These are phyloP conservation scores for Rotaria macrura DNA, from an alignment of 2,888 invertebrate species.

Conservation along the genomic window DNA sequence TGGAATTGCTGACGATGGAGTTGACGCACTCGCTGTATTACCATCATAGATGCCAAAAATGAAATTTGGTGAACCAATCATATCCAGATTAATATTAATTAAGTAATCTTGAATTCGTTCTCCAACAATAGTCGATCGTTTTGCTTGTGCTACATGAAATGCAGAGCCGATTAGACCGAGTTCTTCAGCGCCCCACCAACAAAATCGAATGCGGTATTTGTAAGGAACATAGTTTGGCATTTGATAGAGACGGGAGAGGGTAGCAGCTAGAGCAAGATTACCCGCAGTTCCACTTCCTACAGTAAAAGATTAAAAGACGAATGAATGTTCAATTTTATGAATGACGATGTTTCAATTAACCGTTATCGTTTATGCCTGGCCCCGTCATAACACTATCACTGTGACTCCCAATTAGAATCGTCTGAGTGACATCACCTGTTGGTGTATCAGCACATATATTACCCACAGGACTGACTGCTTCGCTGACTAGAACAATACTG, in stretches of 20 bases:
- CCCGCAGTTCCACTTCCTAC: not conserved
- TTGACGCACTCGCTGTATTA: not conserved
- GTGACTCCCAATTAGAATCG: too few relatives aligned
- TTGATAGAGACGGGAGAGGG: not conserved
- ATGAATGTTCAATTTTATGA: too few relatives aligned
- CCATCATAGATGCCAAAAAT: constrained; percentile 14
- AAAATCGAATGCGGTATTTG: not conserved
- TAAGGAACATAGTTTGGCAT: not conserved
- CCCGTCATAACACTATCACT: too few relatives aligned
- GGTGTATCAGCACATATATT: too few relatives aligned
- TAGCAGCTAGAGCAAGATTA: not conserved
- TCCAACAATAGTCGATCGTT: not conserved
- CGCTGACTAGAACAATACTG: too few relatives aligned
- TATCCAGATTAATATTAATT: not conserved
- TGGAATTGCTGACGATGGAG: not conserved
- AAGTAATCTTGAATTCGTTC: not conserved
- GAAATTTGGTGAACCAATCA: not conserved
- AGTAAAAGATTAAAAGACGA: too few relatives aligned
- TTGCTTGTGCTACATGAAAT: not conserved
- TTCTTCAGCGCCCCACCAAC: not conserved
- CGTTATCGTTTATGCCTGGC: too few relatives aligned
- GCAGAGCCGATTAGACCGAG: not conserved
- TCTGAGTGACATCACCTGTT: too few relatives aligned
- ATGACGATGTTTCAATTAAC: too few relatives aligned
- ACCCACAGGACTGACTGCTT: too few relatives aligned